These are phyloP conservation scores for Macrobrachium nipponense DNA, from an alignment of 1,140 invertebrate genomes.

Conservation along the genomic window DNA sequence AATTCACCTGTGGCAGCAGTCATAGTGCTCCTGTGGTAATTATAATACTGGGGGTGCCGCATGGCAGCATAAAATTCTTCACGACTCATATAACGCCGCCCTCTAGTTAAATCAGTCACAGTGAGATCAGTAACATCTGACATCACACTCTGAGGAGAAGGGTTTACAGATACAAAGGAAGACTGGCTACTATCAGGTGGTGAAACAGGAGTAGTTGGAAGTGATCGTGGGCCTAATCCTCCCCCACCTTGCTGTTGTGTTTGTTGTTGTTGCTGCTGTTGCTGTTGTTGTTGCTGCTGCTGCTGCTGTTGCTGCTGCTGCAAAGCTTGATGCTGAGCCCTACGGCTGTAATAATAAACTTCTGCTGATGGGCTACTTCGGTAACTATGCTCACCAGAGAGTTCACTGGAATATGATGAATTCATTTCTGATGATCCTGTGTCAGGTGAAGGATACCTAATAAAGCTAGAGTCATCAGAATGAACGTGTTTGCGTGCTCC, in stretches of 20 bases:
- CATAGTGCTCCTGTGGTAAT: conserved; percentile 44
- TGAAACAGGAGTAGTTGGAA: conserved; percentile 63
- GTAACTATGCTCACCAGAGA: conserved; percentile 62
- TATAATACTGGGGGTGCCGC: conserved; percentile 64
- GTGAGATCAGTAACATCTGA: conserved; percentile 62
- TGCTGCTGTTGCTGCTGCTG: conserved; percentile 57
- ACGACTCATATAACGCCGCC: conserved; percentile 62
- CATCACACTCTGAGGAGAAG: conserved; percentile 48
- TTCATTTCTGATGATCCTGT: conserved; percentile 63
- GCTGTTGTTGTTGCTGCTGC: conserved; percentile 46
- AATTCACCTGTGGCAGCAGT: conserved; percentile 31
- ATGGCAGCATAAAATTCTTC: conserved; percentile 63
- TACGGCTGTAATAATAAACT: conserved; percentile 63
- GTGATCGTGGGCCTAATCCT: conserved; percentile 53
- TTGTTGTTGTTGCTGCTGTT: conserved; percentile 52
- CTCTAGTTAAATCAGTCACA: conserved; percentile 56
- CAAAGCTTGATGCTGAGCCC: conserved; percentile 55
- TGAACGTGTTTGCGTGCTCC: conserved; percentile 47
- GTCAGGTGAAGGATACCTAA: conserved; percentile 63
- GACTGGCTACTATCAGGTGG: conserved; percentile 58
- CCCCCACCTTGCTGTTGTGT: conserved; percentile 51
- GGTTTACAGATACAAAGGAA: conserved; percentile 56
- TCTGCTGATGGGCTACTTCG: conserved; percentile 63
- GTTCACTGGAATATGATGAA: conserved; percentile 62
- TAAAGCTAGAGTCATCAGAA: conserved; percentile 62